These are phyloP conservation scores for Omphaloscelis lunosa DNA, from an alignment of 2,888 invertebrate species.

Conservation along the genomic window DNA sequence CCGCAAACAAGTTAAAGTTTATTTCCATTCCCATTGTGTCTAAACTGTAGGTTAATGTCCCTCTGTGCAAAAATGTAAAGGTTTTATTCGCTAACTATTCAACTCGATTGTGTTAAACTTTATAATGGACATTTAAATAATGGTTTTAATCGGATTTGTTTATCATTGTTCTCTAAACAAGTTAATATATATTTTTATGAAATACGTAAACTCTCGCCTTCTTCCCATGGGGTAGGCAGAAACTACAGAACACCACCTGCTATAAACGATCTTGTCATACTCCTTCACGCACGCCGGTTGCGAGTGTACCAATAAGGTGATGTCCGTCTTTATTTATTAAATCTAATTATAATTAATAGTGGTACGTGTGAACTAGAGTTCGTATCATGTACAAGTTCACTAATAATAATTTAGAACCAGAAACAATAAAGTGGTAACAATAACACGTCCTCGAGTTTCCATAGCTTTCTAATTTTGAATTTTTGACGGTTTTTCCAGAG, in stretches of 20 bases:
- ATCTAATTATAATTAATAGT: background rate
- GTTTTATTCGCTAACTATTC: constrained; percentile 33
- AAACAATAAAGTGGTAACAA: background rate
- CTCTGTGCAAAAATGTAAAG: constrained; percentile 4
- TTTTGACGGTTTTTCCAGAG: too few relatives aligned
- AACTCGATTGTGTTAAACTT: constrained; percentile 30
- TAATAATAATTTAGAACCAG: background rate
- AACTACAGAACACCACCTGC: too few relatives aligned
- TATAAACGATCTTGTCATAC: too few relatives aligned
- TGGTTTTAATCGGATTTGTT: constrained; percentile 19
- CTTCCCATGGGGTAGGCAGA: too few relatives aligned
- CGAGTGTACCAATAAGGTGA: too few relatives aligned
- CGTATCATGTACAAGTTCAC: background rate
- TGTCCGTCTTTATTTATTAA: background rate
- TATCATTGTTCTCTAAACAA: background rate
- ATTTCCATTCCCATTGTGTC: constrained; percentile 18
- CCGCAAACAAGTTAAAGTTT: constrained; percentile 17
- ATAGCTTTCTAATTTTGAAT: background rate
- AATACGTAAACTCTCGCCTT: too few relatives aligned
- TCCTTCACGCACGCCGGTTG: too few relatives aligned
- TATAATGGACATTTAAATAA: constrained; percentile 22
- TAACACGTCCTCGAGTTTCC: background rate
- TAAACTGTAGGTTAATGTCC: constrained; percentile 27
- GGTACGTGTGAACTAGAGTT: too few relatives aligned
- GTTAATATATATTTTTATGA: background rate